Percentiles rank a stretch among this genome's conserved stretches.
Evolutionary conservation across 2,797 vertebrate genomes (phyloP).

Genomic region (Margarornis squamiger): DNA sequence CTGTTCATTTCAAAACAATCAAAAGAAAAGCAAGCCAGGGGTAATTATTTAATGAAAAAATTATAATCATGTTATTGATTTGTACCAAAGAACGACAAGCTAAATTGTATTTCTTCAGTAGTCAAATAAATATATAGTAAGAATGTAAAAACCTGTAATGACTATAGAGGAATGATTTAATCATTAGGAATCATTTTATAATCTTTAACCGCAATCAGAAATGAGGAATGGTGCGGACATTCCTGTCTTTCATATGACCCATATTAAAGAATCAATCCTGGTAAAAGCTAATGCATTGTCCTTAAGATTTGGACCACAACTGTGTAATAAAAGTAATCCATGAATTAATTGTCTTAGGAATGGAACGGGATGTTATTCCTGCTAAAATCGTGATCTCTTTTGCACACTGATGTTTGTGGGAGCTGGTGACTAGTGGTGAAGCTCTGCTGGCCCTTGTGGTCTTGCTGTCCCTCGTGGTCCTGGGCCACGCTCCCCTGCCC

Average conservation of each 20-base stretch:
- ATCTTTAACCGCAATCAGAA: neutral
- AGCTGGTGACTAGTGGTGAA: neutral
- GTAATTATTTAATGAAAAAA: neutral
- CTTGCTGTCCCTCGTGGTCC: neutral
- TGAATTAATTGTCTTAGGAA: neutral
- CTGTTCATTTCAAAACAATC: neutral
- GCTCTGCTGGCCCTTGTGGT: neutral
- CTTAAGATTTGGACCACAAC: neutral
- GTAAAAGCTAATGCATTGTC: neutral
- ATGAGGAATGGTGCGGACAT: neutral
- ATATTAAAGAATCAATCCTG: neutral
- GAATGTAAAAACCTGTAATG: neutral
- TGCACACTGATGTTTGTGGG: fast-evolving
- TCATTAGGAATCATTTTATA: neutral
- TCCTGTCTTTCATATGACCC: neutral
- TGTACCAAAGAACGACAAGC: neutral
- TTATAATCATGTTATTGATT: neutral
- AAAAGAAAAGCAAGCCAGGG: neutral
- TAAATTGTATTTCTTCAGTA: neutral
- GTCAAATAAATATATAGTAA: neutral
- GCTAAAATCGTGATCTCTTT: neutral
- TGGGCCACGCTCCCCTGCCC: neutral
- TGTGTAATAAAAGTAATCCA: neutral
- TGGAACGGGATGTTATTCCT: neutral
- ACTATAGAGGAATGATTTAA: neutral